Evolutionary conservation across 1,140 invertebrate species (phyloP).

Genomic region (Caligus rogercresseyi): DNA sequence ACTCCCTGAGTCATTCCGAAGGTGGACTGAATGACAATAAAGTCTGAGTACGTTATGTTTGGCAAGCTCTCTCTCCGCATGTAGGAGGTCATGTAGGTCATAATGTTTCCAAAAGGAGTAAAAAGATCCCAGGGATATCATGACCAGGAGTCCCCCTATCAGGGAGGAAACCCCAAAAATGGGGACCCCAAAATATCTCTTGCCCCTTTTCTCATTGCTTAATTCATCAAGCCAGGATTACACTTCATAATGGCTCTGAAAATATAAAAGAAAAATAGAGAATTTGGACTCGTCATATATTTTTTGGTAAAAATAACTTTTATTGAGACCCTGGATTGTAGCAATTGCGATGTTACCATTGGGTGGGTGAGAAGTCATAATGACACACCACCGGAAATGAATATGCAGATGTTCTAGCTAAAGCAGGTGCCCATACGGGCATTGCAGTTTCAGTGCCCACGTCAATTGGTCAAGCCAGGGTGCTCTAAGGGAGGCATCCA

Average conservation of each 20-base stretch:
- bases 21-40: slow-evolving; percentile 17
- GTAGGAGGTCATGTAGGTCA: slow-evolving; percentile 20
- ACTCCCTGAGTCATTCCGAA: slow-evolving; percentile 18
- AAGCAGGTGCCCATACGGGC: too few relatives aligned
- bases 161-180: not conserved
- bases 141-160: not conserved
- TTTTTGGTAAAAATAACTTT: too few relatives aligned
- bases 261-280: too few relatives aligned
- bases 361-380: too few relatives aligned
- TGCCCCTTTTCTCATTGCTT: not conserved
- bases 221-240: not conserved
- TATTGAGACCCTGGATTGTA: too few relatives aligned
- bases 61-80: slow-evolving; percentile 20
- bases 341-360: too few relatives aligned
- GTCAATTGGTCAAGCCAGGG: too few relatives aligned
- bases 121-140: not conserved
- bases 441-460: too few relatives aligned
- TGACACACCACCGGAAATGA: too few relatives aligned
- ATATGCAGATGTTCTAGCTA: too few relatives aligned
- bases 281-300: too few relatives aligned
- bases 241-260: not conserved
- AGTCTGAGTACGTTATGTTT: slow-evolving; percentile 21
- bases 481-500: too few relatives aligned
- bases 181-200: not conserved
- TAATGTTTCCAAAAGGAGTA: slow-evolving; percentile 13